Base-by-base conservation (phyloP, 2,888 invertebrate species). In the Tipula confusa region DNA sequence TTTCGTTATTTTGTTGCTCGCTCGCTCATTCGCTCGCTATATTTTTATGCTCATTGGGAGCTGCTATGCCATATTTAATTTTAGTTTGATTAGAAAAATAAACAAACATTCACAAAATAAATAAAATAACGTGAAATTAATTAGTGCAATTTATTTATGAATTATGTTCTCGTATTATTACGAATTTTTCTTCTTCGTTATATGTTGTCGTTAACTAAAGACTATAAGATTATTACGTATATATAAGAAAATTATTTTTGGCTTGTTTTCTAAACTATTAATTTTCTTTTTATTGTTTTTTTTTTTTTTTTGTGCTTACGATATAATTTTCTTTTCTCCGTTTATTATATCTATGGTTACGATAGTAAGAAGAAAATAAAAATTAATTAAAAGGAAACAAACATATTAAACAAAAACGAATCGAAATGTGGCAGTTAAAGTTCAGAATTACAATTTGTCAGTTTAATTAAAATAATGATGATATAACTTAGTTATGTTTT, bases 101-200 rank as follows among this genome's bases (percentile, higher is more conserved):
- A 64, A 64, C 64, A 64, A 64, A 64, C 64, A 64, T 64, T 18
- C 9, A 24, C 64, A 24, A 64, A 64, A 64, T 64, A 64, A n/a
- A 64, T 64, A 64, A 64, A 64, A 64, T 64, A 64, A 64, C 64
- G 64, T 64, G 64, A 64, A 64, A 64, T 64, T 64, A 64, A 64
- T 64, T 64, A 64, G 64, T 64, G 64, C 64, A 64, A 64, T 64
- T 64, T 64, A 64, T 64, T 64, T 64, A 64, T 64, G 64, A 64
- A 64, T 64, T 64, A 64, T 64, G 64, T 64, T 64, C 64, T 64
- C 64, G 64, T 64, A 64, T 64, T 64, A 64, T 24, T 24, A 64
- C 64, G 5, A 24, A 24, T 64, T 64, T 64, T 11, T 64, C 24
- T 43, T 43, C 15, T 43, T 43, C 64, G 64, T 64, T 64, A 64